Evolutionary conservation across 2,797 vertebrate genomes (phyloP).

Genomic region (Lepilemur ruficaudatus): DNA sequence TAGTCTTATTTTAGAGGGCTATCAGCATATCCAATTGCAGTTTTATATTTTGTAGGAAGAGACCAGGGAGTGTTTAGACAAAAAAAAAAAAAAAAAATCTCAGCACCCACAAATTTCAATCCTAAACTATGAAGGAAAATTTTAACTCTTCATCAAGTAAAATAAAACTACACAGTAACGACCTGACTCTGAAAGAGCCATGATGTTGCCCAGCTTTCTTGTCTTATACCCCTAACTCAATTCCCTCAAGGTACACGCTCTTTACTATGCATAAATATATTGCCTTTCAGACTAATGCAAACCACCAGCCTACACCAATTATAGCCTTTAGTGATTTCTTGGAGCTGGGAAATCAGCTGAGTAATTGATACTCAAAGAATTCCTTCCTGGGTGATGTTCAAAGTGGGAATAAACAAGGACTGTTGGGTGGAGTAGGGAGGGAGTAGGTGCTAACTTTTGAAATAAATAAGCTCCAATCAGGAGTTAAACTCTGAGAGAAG

Average conservation of each 20-base stretch:
- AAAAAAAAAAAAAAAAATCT: constrained; percentile 18
- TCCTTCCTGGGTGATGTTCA: constrained; percentile 22
- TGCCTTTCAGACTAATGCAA: constrained; percentile 18
- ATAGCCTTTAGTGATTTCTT: neutral
- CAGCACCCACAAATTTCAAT: neutral
- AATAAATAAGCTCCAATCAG: constrained; percentile 9
- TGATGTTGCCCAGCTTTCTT: neutral
- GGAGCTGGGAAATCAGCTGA: constrained; percentile 21
- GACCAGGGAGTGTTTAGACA: neutral
- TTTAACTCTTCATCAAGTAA: constrained; percentile 25
- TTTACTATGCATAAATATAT: neutral
- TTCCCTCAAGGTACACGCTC: neutral
- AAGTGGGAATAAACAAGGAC: constrained; percentile 32
- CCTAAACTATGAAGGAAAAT: neutral
- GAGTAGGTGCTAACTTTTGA: neutral
- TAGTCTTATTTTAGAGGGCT: constrained; percentile 18
- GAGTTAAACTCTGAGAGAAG: constrained; percentile 24
- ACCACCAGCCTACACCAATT: neutral
- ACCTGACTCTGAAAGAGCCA: neutral
- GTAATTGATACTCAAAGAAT: constrained; percentile 22
- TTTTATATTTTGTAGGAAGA: neutral
- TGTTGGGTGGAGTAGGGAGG: neutral
- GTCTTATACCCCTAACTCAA: neutral
- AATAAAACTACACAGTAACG: constrained; percentile 19
- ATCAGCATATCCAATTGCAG: neutral